These are phyloP conservation scores for Tetramorium simillimum DNA, from an alignment of 1,140 invertebrate genomes.

Conservation along the genomic window DNA sequence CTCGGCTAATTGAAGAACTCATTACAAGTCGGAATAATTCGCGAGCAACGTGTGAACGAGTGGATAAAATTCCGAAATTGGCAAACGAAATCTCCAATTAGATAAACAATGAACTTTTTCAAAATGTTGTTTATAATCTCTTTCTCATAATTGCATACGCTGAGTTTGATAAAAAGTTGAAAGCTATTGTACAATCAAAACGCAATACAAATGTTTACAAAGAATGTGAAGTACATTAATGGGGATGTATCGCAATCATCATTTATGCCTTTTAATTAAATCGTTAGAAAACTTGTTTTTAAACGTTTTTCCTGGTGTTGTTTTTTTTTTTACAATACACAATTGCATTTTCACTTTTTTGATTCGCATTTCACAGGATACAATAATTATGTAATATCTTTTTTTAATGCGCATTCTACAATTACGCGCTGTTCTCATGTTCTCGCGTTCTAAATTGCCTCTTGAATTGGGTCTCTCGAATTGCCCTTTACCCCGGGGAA, in stretches of 20 bases:
- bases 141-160: background rate
- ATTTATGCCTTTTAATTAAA: background rate
- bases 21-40: conserved; percentile 18
- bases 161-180: background rate
- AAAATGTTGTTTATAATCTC: background rate
- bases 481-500: conserved; percentile 23
- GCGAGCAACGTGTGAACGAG: background rate
- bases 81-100: background rate
- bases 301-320: background rate
- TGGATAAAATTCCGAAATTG: conserved; percentile 1
- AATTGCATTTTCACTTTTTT: background rate
- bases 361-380: background rate
- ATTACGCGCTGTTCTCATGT: conserved; percentile 16
- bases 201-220: background rate
- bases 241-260: background rate
- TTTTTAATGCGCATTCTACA: background rate
- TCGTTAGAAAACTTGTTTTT: background rate
- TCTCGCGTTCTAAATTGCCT: background rate
- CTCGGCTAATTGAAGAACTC: conserved; percentile 33
- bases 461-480: conserved; percentile 19
- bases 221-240: background rate
- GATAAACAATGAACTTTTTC: conserved; percentile 10
- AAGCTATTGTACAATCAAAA: conserved; percentile 5
- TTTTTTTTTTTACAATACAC: background rate
- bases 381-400: background rate